Conservation (phyloP, 2,113 vertebrate species). For the Lepus americanus region DNA sequence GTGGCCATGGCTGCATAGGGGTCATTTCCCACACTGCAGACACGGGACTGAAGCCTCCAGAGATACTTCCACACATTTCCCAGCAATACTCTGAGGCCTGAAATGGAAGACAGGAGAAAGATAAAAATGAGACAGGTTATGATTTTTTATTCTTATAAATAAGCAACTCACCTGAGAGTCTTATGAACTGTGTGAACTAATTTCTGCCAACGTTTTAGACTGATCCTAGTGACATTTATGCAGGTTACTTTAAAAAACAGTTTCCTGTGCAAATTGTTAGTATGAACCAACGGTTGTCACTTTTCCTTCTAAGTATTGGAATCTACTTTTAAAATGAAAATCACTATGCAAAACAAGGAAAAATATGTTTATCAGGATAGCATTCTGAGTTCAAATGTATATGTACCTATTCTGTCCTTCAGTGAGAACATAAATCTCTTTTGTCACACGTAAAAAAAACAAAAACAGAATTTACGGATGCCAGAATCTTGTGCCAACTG, state of each 20-base stretch:
- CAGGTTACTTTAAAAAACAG: slow-evolving; percentile 9
- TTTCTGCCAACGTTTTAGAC: slow-evolving; percentile 11
- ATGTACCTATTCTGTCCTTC: neutral
- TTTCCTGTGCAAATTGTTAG: slow-evolving; percentile 34
- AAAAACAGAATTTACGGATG: neutral
- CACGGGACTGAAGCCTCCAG: neutral
- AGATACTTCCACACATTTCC: neutral
- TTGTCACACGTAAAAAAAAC: neutral
- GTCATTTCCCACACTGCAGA: neutral
- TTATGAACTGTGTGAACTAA: slow-evolving; percentile 7
- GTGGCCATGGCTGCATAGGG: neutral
- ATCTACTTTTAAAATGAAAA: slow-evolving; percentile 59
- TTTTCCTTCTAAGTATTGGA: slow-evolving; percentile 40
- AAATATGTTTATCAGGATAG: slow-evolving; percentile 46
- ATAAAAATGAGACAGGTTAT: neutral
- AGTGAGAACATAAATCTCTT: slow-evolving; percentile 7
- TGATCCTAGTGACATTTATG: neutral
- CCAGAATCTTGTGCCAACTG: neutral
- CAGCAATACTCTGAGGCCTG: neutral
- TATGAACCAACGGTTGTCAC: neutral
- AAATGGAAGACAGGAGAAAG: neutral
- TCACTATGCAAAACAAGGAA: neutral
- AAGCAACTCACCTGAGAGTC: slow-evolving; percentile 8
- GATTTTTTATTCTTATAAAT: slow-evolving; percentile 4
- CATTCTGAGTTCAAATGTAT: slow-evolving; percentile 25